phyloP scores from a whole-genome alignment of 2,113 vertebrate genomes.

The Henicopernis longicauda region DNA sequence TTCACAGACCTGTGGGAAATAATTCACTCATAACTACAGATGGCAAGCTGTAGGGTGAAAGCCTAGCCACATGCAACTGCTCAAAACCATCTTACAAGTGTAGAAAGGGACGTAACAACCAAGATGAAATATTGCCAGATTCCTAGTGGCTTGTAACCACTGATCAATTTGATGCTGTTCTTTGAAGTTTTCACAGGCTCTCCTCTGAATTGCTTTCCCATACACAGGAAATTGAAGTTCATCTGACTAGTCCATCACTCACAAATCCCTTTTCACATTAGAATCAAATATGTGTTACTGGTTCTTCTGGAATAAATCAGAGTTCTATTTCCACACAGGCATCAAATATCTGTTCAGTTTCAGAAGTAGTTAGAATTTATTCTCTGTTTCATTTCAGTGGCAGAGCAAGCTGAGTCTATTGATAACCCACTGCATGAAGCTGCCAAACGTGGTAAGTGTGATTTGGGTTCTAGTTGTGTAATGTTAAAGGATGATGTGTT shows the following conservation, averaged over 20 bases:
- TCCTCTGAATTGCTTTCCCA: neutral
- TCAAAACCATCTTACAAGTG: neutral
- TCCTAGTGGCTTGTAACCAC: neutral
- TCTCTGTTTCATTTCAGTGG: conserved; percentile 78
- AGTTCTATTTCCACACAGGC: neutral
- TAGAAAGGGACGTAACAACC: neutral
- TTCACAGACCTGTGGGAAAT: neutral
- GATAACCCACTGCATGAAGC: conserved; percentile 98
- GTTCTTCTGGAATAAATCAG: neutral
- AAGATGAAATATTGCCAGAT: neutral
- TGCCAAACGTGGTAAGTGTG: conserved; percentile 88
- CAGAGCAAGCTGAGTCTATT: conserved; percentile 93
- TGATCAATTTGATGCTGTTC: neutral
- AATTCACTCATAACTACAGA: neutral
- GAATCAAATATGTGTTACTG: neutral
- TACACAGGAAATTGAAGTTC: neutral
- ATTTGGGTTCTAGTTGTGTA: neutral
- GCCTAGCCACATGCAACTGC: neutral
- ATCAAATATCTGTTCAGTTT: neutral
- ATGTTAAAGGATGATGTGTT: neutral
- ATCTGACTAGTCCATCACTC: neutral
- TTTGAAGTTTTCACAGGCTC: neutral
- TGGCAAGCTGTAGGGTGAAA: neutral
- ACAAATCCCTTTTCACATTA: neutral
- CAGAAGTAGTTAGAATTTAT: neutral